Base-by-base conservation (phyloP, 2,888 invertebrate species). In the Pollenia angustigena region DNA sequence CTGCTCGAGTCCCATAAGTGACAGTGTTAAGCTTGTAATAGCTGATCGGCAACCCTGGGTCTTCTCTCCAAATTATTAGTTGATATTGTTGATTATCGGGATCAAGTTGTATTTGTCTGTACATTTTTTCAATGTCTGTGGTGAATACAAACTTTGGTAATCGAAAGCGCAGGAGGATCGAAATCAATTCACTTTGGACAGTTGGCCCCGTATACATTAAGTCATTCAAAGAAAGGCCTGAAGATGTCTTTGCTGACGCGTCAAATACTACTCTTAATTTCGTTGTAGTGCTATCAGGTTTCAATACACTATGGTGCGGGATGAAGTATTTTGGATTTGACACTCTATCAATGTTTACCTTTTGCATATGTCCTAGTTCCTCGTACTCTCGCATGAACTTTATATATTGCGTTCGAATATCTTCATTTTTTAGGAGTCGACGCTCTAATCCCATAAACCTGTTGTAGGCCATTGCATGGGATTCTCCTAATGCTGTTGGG, bases 401-500 rank as follows among this genome's bases (percentile, higher is more conserved):
- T 52, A 52, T 52, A n/a, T 52, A 52, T 52, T 52, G 14, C 1
- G 52, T n/a, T 11, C 14, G 52, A 52, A 52, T 52, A n/a, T 14
- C n/a, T 52, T 52, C 1, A n/a, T 32, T 32, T 32, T 32, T 32
- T 32, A 32, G 18, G 16, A 46, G 44, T 32, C 23, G 42, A 44
- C 23, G 69, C 48, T 69, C 48, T 40, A 54, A 32, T 16, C 32
- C 11, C 16, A 64, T 44, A 23, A 64, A 64, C 14, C 64, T 14
- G 6, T 40, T 64, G 1, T 44, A 23, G 8, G 44, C 40, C 44
- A 44, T 44, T 11, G 32, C 64, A 40, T 42, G 64, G n/a, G 40
- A 42, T 40, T 11, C 12, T 40, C n/a, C n/a, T 42, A 64, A 42
- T 23, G 44, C 42, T 14, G 64, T 64, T 64, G 11, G 11, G 64